Evolutionary conservation across 1,140 invertebrate genomes (phyloP).

Genomic region (Zaprionus nigranus): DNA sequence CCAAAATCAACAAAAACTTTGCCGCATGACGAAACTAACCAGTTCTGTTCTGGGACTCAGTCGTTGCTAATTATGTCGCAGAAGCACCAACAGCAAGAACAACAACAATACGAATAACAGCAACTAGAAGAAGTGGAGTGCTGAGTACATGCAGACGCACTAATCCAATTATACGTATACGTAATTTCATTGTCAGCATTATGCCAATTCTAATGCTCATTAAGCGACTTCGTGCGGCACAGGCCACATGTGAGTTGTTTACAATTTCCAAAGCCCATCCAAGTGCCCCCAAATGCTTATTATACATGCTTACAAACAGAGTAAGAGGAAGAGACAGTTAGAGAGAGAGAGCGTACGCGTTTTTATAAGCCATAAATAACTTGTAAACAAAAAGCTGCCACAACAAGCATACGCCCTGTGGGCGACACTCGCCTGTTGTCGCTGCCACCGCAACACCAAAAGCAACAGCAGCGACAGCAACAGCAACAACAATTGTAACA

Average conservation of each 20-base stretch:
- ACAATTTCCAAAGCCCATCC: slow-evolving; percentile 53
- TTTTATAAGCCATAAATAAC: slow-evolving; percentile 81
- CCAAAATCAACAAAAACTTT: slow-evolving; percentile 30
- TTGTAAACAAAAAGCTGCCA: slow-evolving; percentile 75
- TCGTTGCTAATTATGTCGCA: slow-evolving; percentile 44
- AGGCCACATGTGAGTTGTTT: slow-evolving; percentile 73
- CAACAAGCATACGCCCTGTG: slow-evolving; percentile 67
- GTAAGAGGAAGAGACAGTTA: background rate
- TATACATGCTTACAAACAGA: background rate
- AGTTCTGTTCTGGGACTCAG: slow-evolving; percentile 28
- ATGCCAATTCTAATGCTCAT: slow-evolving; percentile 68
- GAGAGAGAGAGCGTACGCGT: slow-evolving; percentile 27
- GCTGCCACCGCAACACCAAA: slow-evolving; percentile 41
- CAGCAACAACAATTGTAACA: slow-evolving; percentile 48
- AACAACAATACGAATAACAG: slow-evolving; percentile 1
- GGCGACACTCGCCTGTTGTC: slow-evolving; percentile 27
- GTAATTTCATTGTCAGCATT: slow-evolving; percentile 63
- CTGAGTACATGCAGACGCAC: slow-evolving; percentile 16
- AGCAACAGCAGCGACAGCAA: slow-evolving; percentile 32
- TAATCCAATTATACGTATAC: slow-evolving; percentile 68
- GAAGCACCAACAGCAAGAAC: background rate
- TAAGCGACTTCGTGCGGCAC: slow-evolving; percentile 66
- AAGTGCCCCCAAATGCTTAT: background rate
- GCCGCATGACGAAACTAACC: slow-evolving; percentile 42
- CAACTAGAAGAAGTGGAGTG: slow-evolving; percentile 29